Base-by-base conservation (phyloP, 2,888 invertebrate genomes). In the Elysia crispata region DNA sequence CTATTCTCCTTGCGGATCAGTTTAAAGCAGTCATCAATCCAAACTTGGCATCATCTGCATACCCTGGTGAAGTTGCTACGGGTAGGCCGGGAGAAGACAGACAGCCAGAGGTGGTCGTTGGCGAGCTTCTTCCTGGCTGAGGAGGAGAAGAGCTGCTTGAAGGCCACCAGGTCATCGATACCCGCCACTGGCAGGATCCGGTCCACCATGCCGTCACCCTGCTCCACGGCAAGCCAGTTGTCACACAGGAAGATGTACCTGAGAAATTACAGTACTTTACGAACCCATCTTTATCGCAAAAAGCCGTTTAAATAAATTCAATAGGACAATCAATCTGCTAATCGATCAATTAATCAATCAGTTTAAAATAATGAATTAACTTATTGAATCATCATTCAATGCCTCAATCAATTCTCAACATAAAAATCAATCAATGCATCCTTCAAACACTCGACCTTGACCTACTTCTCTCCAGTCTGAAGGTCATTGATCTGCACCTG, bases 41-140 rank as follows among this genome's bases (percentile, higher is more conserved):
- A 41, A 41, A 11, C 41, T 41, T 11, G 11, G 11, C 11, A 41
- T 3, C 41, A 1, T 20, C 20, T 3, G 33, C 74, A 31, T 25
- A 79, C 79, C 23, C 92, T 88, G n/a, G 91, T 91, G 85, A 92
- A 92, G 79, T 86, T 88, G 84, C 90, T 90, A 57, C 89, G 84
- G 1, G 91, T 91, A 0, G 92, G 92, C 5, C 92, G 84, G 13
- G 88, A 87, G 81, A 92, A 89, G n/a, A 92, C 89, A 18, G 91
- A 91, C 80, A 92, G 85, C 92, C 92, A 92, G 49, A 92, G 82
- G 84, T 92, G 92, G 79, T 91, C 91, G 83, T 91, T 91, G 67
- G 90, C 89, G 78, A 92, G 86, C 85, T 92, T 92, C 86, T 91
- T 91, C 33, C 89, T 86, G 60, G 91, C 87, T 11, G 91, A 91